Evolutionary conservation across 2,113 vertebrate species (phyloP).

Genomic region (Xyrauchen texanus): DNA sequence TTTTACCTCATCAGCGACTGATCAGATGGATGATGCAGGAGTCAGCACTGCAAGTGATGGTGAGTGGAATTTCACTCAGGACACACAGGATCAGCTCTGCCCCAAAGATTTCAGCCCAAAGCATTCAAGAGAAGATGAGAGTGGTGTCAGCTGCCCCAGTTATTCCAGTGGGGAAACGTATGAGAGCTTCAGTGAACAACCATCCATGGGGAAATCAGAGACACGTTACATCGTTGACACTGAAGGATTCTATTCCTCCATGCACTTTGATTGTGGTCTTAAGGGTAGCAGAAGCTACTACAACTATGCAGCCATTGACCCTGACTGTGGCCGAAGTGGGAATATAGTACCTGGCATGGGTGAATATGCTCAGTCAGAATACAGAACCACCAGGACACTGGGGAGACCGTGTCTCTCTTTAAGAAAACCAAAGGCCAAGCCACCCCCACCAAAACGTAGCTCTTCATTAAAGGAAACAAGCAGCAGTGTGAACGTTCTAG

Average conservation of each 20-base stretch:
- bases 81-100: conserved; percentile 85
- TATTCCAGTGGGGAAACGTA: conserved; percentile 87
- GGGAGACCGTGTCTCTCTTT: conserved; percentile 86
- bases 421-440: conserved; percentile 97
- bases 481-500: conserved; percentile 76
- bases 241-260: conserved; percentile 91
- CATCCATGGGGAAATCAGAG: conserved; percentile 83
- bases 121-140: conserved; percentile 73
- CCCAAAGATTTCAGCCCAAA: conserved; percentile 86
- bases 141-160: conserved; percentile 79
- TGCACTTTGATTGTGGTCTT: conserved; percentile 93
- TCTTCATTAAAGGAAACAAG: conserved; percentile 89
- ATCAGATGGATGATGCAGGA: conserved; percentile 91
- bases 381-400: conserved; percentile 80
- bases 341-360: conserved; percentile 77
- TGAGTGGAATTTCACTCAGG: conserved; percentile 95
- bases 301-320: conserved; percentile 88
- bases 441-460: conserved; percentile 93
- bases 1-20: conserved; percentile 93
- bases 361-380: conserved; percentile 81
- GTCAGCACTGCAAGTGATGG: conserved; percentile 94
- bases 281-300: conserved; percentile 87
- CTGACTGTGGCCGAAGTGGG: conserved; percentile 78
- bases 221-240: conserved; percentile 86
- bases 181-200: conserved; percentile 85